These are phyloP conservation scores for Pyxicephalus adspersus DNA, from an alignment of 2,113 vertebrate genomes.

Conservation along the genomic window DNA sequence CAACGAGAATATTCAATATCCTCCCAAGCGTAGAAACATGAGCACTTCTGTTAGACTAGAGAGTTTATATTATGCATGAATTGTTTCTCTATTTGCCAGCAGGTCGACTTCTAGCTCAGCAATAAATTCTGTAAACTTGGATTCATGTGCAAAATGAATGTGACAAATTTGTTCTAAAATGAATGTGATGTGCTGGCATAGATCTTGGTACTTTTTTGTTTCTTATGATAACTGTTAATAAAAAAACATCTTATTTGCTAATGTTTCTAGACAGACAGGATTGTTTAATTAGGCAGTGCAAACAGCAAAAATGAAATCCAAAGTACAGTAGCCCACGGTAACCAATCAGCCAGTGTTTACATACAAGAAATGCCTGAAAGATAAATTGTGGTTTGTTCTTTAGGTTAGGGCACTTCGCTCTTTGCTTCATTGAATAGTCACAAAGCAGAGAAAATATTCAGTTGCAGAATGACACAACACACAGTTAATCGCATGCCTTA, in stretches of 20 bases:
- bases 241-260: not conserved
- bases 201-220: not conserved
- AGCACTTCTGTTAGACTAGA: conserved; percentile 36
- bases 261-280: not conserved
- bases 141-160: conserved; percentile 49
- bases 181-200: conserved; percentile 25
- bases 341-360: no score
- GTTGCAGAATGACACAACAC: no score
- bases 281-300: no score
- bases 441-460: no score
- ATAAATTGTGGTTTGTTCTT: no score
- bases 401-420: no score
- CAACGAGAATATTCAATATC: conserved; percentile 50
- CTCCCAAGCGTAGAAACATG: conserved; percentile 24
- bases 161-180: conserved; percentile 47
- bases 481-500: no score
- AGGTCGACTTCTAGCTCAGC: conserved; percentile 45
- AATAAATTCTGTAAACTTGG: conserved; percentile 46
- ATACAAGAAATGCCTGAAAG: no score
- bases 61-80: conserved; percentile 41
- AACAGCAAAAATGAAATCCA: no score
- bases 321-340: no score
- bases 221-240: no score
- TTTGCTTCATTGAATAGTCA: no score
- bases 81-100: conserved; percentile 48